A percentile compares a stretch with the other conserved stretches of the same genome.
phyloP scores from a whole-genome alignment of 2,888 invertebrate genomes.

The Halictus ligatus region DNA sequence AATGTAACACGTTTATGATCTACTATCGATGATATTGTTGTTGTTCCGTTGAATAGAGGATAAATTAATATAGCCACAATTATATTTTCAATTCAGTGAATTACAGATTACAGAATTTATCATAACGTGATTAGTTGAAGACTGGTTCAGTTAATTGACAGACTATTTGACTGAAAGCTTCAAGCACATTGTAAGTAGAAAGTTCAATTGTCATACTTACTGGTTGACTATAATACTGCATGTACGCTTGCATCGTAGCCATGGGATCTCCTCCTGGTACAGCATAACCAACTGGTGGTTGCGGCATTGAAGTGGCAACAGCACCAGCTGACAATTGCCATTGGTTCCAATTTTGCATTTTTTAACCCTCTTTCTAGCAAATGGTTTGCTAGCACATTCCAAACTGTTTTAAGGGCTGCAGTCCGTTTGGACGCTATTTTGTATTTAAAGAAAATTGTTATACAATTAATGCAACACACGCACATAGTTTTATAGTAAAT shows the following conservation, averaged over 20 bases:
- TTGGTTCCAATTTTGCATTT: constrained; percentile 84
- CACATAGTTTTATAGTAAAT: constrained; percentile 38
- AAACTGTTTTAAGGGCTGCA: constrained; percentile 78
- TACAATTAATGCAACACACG: constrained; percentile 68
- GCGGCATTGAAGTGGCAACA: constrained; percentile 80
- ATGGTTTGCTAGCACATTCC: constrained; percentile 75
- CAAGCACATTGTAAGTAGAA: neutral
- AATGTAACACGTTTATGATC: neutral
- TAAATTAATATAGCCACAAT: constrained; percentile 10
- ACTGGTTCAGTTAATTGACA: neutral
- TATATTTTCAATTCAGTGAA: constrained; percentile 2
- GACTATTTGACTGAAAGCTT: neutral
- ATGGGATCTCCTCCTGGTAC: constrained; percentile 81
- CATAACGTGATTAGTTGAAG: neutral
- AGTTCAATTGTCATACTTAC: constrained; percentile 76
- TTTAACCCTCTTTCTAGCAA: constrained; percentile 72
- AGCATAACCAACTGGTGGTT: constrained; percentile 81
- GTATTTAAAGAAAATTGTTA: constrained; percentile 77
- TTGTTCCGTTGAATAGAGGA: neutral
- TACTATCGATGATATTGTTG: constrained; percentile 7
- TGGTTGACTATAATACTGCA: constrained; percentile 84
- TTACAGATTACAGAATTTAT: neutral
- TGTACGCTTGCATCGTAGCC: constrained; percentile 82
- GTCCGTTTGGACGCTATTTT: constrained; percentile 80
- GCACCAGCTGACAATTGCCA: constrained; percentile 82